Base-by-base conservation (phyloP, 1,140 invertebrate species). In the Pseudomyrmex concolor region DNA sequence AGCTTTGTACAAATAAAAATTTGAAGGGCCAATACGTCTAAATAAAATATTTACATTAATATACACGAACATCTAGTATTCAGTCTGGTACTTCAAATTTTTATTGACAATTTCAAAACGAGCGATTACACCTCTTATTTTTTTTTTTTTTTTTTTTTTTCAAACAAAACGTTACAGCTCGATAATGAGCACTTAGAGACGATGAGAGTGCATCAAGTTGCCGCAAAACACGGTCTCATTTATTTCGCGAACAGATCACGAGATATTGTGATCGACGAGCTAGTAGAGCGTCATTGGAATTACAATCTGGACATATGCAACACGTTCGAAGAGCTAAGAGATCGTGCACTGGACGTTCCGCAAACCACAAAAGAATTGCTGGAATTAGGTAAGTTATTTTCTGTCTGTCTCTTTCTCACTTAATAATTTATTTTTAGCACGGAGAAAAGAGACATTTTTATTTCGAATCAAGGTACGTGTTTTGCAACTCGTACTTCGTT, bases 301-400 rank as follows among this genome's bases (percentile, higher is more conserved):
- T 95, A 95, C 64, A 96, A 97, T 92, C 90, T 95, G 12, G 94
- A 95, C 51, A 97, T 97, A 78, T 97, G 96, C 86, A 86, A 92
- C 2, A 94, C 93, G 74, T 97, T 97, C 88, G 95, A 90, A 57
- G 62, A 45, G 9, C 68, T 94, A 22, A 91, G 91, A 64, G 70
- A 87, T 0, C 86, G 87, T 13, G 89, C 91, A 9, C 71, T 86
- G 0, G 83, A 90, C 12, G 83, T 92, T 19, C 97, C 97, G 1
- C 93, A 94, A 84, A 96, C 96, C 43, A 97, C 97, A 0, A 96
- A 96, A 86, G 96, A 97, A 90, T 94, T 98, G 45, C 93, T 97
- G n/a, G 96, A 96, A 60, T 86, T 92, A 64, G 92, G 93, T 93
- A 84, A 86, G 71, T 55, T 51, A 66, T 54, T 63, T 59, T 1